Base-by-base conservation (phyloP, 2,797 vertebrate species). In the Fistularia commersonii region DNA sequence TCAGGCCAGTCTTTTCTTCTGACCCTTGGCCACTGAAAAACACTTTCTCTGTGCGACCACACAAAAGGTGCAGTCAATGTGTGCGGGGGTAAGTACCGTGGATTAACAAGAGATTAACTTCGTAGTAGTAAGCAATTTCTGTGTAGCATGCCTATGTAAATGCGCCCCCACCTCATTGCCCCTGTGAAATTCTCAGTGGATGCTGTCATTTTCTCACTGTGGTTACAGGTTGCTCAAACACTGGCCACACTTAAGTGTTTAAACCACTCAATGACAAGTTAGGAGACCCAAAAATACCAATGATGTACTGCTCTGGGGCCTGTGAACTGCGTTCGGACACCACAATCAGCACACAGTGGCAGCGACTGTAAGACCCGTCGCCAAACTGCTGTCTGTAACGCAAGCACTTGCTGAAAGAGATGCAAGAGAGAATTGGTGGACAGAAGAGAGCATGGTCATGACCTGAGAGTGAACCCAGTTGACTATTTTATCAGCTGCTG, bases 21-120 rank as follows among this genome's bases (percentile, higher is more conserved):
- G 45, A 73, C 65, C 72, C 66, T 44, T 11, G 35, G 50, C 51
- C 54, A 53, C 68, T 73, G 74, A 79, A 63, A 83, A 79, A 75
- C 76, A 78, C 78, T 82, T 74, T 76, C 66, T 77, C 82, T 82
- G 76, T 83, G 64, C 44, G 37, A 65, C 63, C 71, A 61, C 69
- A 88, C 87, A 86, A 87, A 84, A 83, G 79, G 61, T 74, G 70
- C 75, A 85, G 76, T 86, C 73, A 84, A 61, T 65, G 63, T 65
- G 57, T 53, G 62, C 65, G 62, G 63, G 70, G 64, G 77, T 83
- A 80, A 80, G 48, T 75, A 71, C 55, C 48, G 42, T 15, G 61
- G 85, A 81, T 87, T 83, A 85, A 79, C 46, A 7, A 61, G 54
- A 78, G 81, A 86, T 88, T 86, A 85, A 67, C 72, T 48, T 69